phyloP scores from a whole-genome alignment of 2,113 vertebrate species.

The Python bivittatus region DNA sequence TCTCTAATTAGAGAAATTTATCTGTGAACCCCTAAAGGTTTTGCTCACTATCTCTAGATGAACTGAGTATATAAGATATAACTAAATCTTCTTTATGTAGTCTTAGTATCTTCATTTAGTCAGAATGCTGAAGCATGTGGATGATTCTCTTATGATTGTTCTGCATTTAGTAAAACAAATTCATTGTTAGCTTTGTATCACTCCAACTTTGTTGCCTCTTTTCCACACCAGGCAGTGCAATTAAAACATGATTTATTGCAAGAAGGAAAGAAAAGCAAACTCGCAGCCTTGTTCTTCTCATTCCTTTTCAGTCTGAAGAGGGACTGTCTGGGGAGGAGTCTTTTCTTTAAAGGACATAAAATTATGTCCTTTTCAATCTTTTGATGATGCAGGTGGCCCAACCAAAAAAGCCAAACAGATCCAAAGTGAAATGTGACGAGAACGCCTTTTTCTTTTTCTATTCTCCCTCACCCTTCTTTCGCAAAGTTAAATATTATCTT shows the following conservation, averaged over 20 bases:
- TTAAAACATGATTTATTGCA: background rate
- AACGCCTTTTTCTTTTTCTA: background rate
- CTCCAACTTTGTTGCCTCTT: background rate
- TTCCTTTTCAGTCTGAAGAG: background rate
- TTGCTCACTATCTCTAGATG: background rate
- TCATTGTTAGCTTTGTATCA: background rate
- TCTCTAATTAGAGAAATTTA: background rate
- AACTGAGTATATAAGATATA: background rate
- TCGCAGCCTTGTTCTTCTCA: background rate
- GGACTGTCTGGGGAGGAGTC: accelerated
- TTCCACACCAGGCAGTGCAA: background rate
- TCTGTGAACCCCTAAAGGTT: background rate
- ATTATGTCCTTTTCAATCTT: background rate
- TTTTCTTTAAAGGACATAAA: constrained; percentile 1
- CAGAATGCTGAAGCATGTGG: background rate
- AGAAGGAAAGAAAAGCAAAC: background rate
- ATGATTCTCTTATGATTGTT: background rate
- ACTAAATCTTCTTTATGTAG: background rate
- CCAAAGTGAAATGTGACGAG: background rate
- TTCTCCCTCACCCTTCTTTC: background rate
- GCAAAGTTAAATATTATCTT: background rate
- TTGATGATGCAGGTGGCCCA: background rate
- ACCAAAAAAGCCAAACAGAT: background rate
- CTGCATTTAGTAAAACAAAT: background rate
- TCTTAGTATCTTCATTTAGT: background rate